A percentile compares a stretch with the other conserved stretches of the same genome.
Evolutionary conservation across 2,888 invertebrate genomes (phyloP).

Genomic region (Mimumesa dahlbomi): DNA sequence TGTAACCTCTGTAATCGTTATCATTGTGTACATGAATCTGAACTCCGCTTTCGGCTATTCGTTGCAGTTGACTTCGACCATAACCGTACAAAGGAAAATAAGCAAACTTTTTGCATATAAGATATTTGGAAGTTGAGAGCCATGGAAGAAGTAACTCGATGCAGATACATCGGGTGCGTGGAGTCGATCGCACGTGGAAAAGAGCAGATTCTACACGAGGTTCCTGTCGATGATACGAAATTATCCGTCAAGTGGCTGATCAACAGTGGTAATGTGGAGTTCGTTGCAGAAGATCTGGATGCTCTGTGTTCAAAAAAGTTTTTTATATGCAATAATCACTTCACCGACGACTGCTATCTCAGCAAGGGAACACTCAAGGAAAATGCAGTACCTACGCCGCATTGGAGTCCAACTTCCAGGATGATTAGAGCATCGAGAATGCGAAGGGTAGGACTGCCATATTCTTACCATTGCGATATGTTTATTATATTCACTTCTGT

Average conservation of each 20-base stretch:
- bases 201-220: slow-evolving; percentile 56
- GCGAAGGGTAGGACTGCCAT: slow-evolving; percentile 24
- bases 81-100: too few relatives aligned
- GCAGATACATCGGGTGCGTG: slow-evolving; percentile 54
- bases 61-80: too few relatives aligned
- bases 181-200: slow-evolving; percentile 36
- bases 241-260: slow-evolving; percentile 57
- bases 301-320: slow-evolving; percentile 53
- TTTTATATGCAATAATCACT: slow-evolving; percentile 56
- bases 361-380: slow-evolving; percentile 55
- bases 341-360: slow-evolving; percentile 53
- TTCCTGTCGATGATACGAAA: slow-evolving; percentile 52
- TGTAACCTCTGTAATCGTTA: too few relatives aligned
- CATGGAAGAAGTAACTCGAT: slow-evolving; percentile 60
- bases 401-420: slow-evolving; percentile 43
- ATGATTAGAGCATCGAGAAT: slow-evolving; percentile 7
- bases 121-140: too few relatives aligned
- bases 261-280: slow-evolving; percentile 58
- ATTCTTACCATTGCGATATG: too few relatives aligned
- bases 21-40: too few relatives aligned
- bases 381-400: slow-evolving; percentile 52
- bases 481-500: too few relatives aligned
- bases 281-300: slow-evolving; percentile 45
- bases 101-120: too few relatives aligned
- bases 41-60: too few relatives aligned